Evolutionary conservation across 2,888 invertebrate genomes (phyloP), one percentile per base, ranked within the genome.

Genomic region (Sussaba pulchella): DNA sequence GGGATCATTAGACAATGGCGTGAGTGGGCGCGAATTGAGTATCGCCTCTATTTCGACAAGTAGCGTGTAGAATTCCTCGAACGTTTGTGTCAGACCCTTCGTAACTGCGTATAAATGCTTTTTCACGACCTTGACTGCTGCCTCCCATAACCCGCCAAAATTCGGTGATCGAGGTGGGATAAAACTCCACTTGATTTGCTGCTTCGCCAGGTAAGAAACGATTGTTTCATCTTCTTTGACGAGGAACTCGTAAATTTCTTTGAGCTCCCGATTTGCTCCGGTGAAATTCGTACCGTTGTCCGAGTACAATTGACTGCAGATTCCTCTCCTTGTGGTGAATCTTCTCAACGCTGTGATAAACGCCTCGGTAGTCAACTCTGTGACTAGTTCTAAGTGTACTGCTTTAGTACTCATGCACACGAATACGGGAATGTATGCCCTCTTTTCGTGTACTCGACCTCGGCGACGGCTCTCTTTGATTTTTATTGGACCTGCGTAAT

Each of bases 361-460:
- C 2, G 77, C 47, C 26, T 80, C 77, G 0, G 78, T 69, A 0
- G 78, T 76, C 10, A 81, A 52, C 10, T 81, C 78, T 24, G 61
- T 81, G 14, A 83, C 81, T 14, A 82, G 5, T 24, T 83, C 83
- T 21, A 83, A 31, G 36, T 83, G 77, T 1, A 79, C 78, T 8
- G 78, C 73, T 69, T 84, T 81, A 0, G 77, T 70, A 9, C 31
- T 31, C 12, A 88, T 73, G 67, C 88, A 88, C 2, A 83, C 77
- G 50, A 87, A 87, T 8, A 85, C 47, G 1, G 85, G 77, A 0
- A 87, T 36, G 59, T 87, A 87, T 2, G 52, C 77, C 26, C 87
- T 86, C 1, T 36, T 36, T n/a, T 57, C 69, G 8, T 24, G 67
- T 31, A 85, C 87, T 17, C 86, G 69, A 8, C 85, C 85, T 12